Percentiles rank a stretch among this genome's conserved stretches.
phyloP scores from a whole-genome alignment of 1,140 invertebrate species.

The Tetramorium alpestre region DNA sequence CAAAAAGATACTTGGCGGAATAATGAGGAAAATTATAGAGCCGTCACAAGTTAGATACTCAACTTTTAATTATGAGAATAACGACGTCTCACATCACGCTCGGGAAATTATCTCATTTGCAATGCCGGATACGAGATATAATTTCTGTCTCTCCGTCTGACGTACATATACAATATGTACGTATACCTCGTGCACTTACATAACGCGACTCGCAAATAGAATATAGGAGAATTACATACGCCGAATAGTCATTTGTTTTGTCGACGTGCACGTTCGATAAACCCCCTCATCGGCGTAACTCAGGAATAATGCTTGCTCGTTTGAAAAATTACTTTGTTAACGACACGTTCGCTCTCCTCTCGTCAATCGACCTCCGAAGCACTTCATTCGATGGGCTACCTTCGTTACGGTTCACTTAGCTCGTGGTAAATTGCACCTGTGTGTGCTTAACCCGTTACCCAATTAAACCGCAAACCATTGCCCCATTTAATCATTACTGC shows the following conservation, averaged over 20 bases:
- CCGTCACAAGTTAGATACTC: not conserved
- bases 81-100: conserved; percentile 25
- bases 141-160: conserved; percentile 19
- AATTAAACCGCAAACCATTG: conserved; percentile 53
- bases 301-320: conserved; percentile 52
- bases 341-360: conserved; percentile 34
- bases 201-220: not conserved
- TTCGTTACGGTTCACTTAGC: conserved; percentile 52
- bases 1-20: conserved; percentile 23
- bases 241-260: conserved; percentile 36
- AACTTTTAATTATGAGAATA: conserved; percentile 62
- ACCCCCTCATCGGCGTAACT: conserved; percentile 33
- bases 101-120: conserved; percentile 49
- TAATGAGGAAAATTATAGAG: conserved; percentile 47
- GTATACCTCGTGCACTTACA: not conserved
- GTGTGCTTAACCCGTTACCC: conserved; percentile 51
- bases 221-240: conserved; percentile 6
- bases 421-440: conserved; percentile 53
- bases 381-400: conserved; percentile 50
- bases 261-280: conserved; percentile 33
- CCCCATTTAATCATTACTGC: conserved; percentile 50
- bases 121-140: conserved; percentile 25
- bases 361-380: conserved; percentile 33
- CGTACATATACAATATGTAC: too few species aligned
- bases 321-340: conserved; percentile 62